Percentiles rank a stretch among this genome's conserved stretches.
Conservation (phyloP, 2,113 vertebrate species). For the Apodemus sylvaticus region DNA sequence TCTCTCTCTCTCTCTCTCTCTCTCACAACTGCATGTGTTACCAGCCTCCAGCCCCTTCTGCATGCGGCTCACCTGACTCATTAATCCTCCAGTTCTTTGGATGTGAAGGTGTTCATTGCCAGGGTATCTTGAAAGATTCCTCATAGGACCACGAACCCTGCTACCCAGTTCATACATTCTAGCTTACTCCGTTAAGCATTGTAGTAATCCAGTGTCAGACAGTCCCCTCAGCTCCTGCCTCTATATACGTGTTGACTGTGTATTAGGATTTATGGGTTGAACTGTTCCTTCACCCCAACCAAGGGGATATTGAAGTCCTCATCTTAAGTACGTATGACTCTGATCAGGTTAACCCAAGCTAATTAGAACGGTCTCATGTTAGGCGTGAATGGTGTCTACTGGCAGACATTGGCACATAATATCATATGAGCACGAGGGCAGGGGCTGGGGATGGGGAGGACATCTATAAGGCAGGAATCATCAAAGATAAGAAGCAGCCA, state of each 20-base stretch:
- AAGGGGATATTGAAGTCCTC: background rate
- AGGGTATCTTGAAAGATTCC: background rate
- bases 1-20: background rate
- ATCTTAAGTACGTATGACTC: background rate
- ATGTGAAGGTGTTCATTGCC: background rate
- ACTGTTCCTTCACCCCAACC: background rate
- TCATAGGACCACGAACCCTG: background rate
- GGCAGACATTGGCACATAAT: background rate
- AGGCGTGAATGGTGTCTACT: background rate
- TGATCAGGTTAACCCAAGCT: background rate
- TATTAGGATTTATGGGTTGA: background rate
- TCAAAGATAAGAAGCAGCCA: background rate
- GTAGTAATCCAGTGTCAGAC: background rate
- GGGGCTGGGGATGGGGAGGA: accelerated
- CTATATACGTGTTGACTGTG: background rate
- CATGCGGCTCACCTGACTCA: background rate
- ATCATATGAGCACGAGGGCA: background rate
- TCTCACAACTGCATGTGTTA: background rate
- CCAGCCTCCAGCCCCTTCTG: background rate
- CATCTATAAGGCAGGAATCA: background rate
- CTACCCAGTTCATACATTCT: background rate
- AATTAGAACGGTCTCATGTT: background rate
- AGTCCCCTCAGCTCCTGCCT: background rate
- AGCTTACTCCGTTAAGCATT: background rate
- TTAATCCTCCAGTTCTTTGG: background rate